phyloP scores from a whole-genome alignment of 1,140 invertebrate species.

The Aplysia californica region DNA sequence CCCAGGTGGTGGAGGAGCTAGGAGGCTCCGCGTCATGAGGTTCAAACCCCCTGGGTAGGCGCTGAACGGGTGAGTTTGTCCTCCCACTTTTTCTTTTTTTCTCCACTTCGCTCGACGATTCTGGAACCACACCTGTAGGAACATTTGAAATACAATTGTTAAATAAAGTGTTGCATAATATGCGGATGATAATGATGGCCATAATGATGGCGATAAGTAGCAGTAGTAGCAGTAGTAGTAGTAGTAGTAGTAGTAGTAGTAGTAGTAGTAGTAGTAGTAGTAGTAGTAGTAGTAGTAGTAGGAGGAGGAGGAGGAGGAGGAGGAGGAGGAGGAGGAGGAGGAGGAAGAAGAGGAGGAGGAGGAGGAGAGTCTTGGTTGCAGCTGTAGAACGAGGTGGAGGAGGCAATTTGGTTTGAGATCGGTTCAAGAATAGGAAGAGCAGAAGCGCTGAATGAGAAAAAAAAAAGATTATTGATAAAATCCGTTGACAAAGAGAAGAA shows the following conservation, averaged over 20 bases:
- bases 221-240: too few species aligned
- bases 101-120: conserved; percentile 98
- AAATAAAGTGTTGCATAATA: not conserved
- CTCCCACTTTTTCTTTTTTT: conserved; percentile 80
- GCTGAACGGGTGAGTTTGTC: conserved; percentile 87
- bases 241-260: too few species aligned
- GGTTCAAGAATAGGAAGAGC: not conserved
- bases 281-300: too few species aligned
- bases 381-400: too few species aligned
- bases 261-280: too few species aligned
- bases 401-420: not conserved
- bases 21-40: conserved; percentile 68
- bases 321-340: too few species aligned
- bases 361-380: too few species aligned
- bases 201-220: too few species aligned
- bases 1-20: conserved; percentile 72
- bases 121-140: conserved; percentile 96
- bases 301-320: too few species aligned
- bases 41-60: conserved; percentile 74
- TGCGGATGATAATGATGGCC: too few species aligned
- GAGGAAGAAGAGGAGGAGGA: too few species aligned
- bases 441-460: not conserved
- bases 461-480: not conserved
- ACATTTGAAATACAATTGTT: conserved; percentile 2
- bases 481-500: not conserved